Evolutionary conservation across 2,113 vertebrate genomes (phyloP).

Genomic region (Pristiophorus japonicus): DNA sequence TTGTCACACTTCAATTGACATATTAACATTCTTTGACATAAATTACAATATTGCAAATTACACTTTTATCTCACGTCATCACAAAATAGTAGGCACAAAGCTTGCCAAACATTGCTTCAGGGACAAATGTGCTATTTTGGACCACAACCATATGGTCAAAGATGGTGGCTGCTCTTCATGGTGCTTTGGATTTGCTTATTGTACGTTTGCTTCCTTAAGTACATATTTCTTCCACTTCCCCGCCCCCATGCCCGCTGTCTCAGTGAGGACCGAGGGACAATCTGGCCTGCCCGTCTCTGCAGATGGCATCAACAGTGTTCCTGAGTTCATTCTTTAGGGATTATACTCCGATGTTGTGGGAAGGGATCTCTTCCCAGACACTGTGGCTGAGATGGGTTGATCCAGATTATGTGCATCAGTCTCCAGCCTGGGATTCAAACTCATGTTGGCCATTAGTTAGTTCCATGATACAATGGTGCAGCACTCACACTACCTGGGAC

Average conservation of each 20-base stretch:
- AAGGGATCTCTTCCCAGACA: neutral
- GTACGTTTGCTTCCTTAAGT: neutral
- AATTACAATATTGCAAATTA: neutral
- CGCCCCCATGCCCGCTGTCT: neutral
- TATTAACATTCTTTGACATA: conserved; percentile 3
- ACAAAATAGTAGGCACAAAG: too few relatives aligned
- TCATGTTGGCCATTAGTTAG: neutral
- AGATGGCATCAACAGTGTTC: neutral
- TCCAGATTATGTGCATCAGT: neutral
- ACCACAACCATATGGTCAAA: neutral
- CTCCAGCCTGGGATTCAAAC: neutral
- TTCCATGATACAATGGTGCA: neutral
- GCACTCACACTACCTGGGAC: neutral
- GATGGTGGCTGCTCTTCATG: neutral
- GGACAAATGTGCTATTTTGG: neutral
- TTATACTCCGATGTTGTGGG: neutral
- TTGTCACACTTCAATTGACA: neutral
- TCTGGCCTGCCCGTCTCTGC: neutral
- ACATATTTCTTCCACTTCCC: neutral
- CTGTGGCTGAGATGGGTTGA: neutral
- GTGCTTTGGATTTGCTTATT: neutral
- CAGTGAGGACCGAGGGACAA: neutral
- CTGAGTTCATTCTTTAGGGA: neutral
- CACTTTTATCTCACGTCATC: neutral
- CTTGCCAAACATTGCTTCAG: neutral